Conservation (phyloP, 2,113 vertebrate species). For the Anser cygnoides region DNA sequence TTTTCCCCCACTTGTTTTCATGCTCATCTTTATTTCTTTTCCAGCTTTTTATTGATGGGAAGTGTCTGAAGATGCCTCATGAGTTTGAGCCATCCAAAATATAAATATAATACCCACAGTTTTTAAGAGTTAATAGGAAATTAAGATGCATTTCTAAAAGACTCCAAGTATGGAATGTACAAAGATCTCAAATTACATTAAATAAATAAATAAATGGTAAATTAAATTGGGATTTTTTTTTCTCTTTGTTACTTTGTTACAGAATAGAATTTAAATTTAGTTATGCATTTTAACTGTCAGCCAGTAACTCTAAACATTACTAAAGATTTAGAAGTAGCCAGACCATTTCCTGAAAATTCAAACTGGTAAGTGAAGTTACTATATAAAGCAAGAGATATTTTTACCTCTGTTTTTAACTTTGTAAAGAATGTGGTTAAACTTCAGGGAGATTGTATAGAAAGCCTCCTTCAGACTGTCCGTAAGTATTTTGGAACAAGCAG, state of each 20-base stretch:
- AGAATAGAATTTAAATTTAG: not conserved
- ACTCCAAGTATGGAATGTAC: not conserved
- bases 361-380: not conserved
- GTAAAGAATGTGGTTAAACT: not conserved
- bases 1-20: not conserved
- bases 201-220: not conserved
- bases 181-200: not conserved
- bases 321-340: not conserved
- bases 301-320: not conserved
- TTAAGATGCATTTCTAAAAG: not conserved
- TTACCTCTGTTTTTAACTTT: not conserved
- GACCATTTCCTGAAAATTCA: not conserved
- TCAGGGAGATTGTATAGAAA: not conserved
- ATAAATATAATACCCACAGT: rapidly evolving
- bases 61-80: not conserved
- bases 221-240: not conserved
- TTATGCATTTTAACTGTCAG: not conserved
- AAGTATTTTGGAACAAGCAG: not conserved
- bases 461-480: not conserved
- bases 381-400: not conserved
- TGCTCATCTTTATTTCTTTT: not conserved
- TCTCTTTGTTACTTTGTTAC: not conserved
- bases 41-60: not conserved
- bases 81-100: not conserved
- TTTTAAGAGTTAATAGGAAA: not conserved